A percentile compares a stretch with the other conserved stretches of the same genome.
These are phyloP conservation scores for Herminia tarsipennalis DNA, from an alignment of 2,888 invertebrate genomes.

Conservation along the genomic window DNA sequence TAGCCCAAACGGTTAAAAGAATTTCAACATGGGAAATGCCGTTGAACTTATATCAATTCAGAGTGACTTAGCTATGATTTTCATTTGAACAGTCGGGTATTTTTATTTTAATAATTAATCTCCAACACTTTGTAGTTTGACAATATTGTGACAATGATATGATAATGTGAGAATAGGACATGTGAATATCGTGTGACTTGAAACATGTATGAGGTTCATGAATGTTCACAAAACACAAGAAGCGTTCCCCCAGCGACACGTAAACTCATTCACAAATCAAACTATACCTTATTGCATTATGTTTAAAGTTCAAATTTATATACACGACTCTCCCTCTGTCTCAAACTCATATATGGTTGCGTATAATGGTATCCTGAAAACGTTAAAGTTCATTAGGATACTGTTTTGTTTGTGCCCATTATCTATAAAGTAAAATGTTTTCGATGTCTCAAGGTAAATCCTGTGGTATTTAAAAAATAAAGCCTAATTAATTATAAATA, in stretches of 20 bases:
- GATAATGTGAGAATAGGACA: neutral
- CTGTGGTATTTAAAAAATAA: neutral
- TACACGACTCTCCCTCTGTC: slow-evolving; percentile 55
- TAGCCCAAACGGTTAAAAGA: too few species aligned
- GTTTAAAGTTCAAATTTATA: slow-evolving; percentile 39
- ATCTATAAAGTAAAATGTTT: too few species aligned
- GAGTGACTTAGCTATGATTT: too few species aligned
- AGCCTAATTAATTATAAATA: too few species aligned
- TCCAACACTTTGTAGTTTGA: neutral
- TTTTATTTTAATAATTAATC: too few species aligned
- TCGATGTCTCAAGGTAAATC: too few species aligned
- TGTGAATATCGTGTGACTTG: neutral
- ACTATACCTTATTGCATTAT: slow-evolving; percentile 46
- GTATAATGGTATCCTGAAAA: slow-evolving; percentile 71
- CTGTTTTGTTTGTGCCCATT: neutral
- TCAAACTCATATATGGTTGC: slow-evolving; percentile 72
- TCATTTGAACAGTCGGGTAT: too few species aligned
- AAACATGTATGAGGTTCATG: slow-evolving; percentile 9
- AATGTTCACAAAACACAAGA: slow-evolving; percentile 45
- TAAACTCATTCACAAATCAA: slow-evolving; percentile 30
- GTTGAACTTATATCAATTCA: too few species aligned
- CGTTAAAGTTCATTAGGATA: slow-evolving; percentile 32
- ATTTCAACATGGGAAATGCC: too few species aligned
- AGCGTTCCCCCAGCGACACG: slow-evolving; percentile 51
- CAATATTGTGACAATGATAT: neutral